Evolutionary conservation across 2,888 invertebrate species (phyloP), one percentile per base, ranked within the genome.

Genomic region (Philopedon plagiatum): DNA sequence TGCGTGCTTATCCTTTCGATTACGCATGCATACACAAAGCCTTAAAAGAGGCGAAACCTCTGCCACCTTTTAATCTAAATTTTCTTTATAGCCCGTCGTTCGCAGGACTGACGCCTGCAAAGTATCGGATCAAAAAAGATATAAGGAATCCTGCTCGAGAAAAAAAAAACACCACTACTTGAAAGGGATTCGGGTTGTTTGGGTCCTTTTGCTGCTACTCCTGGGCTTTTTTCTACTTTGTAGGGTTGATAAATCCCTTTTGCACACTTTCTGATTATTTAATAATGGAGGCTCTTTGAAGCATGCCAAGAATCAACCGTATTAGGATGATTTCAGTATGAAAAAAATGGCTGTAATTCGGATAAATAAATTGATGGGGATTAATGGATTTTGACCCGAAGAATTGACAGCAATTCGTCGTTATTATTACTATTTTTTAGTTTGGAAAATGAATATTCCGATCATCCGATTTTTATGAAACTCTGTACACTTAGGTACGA

Each of bases 171-270:
- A n/a, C n/a, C 51, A 51, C 49, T 37, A 51, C 41, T 63, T 63
- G 49, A 63, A 63, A 51, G 63, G 51, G 63, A 51, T 51, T 63
- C 8, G 32, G 29, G 46, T 46, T 62, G 32, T 63, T 63, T 51
- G 39, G 51, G 63, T 13, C 63, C 7, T 19, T 51, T 49, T 21
- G 39, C 26, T n/a, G 15, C 23, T 15, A 19, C 21, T 21, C 13
- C 39, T 57, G 37, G 21, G 37, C 57, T 37, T 39, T 57, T 56
- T 44, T 49, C 7, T 23, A 49, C 51, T 29, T 51, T 54, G 13
- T 29, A 51, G 18, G 9, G 18, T 18, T 15, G 29, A 26, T 26
- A 15, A 15, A 32, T 15, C 29, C 29, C 15, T 15, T 21, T 51
- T 9, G 23, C 29, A 11, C 29, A 29, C 51, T 29, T 54, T 54